phyloP scores from a whole-genome alignment of 2,797 vertebrate genomes.

The Onychomys torridus region DNA sequence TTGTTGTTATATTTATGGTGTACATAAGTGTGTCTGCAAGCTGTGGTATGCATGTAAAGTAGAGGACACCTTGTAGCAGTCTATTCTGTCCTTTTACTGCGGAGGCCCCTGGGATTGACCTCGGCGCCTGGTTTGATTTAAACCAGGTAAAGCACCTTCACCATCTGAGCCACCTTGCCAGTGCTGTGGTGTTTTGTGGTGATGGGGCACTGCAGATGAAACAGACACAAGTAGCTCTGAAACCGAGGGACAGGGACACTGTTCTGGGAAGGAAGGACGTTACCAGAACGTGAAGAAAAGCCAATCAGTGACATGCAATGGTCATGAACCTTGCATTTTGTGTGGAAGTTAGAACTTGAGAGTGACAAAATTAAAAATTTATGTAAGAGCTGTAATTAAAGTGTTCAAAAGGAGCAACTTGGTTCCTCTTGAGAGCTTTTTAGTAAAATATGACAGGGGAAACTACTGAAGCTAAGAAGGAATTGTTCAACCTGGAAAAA shows the following conservation, averaged over 20 bases:
- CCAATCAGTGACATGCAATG: background rate
- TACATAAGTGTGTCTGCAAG: background rate
- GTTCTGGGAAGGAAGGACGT: background rate
- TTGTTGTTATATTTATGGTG: background rate
- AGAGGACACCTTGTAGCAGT: background rate
- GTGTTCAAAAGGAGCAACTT: background rate
- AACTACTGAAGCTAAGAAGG: background rate
- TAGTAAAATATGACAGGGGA: background rate
- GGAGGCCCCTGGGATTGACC: background rate
- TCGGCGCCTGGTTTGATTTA: background rate
- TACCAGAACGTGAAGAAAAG: background rate
- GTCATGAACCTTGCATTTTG: background rate
- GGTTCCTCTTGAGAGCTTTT: background rate
- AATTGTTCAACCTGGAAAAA: background rate
- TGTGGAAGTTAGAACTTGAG: background rate
- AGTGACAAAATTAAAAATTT: background rate
- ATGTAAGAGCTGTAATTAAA: background rate
- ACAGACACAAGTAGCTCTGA: background rate
- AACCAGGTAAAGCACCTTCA: background rate
- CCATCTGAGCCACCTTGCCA: background rate
- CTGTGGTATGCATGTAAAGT: background rate
- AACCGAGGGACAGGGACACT: background rate
- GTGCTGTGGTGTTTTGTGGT: background rate
- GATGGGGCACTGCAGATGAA: background rate
- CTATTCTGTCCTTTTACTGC: background rate